Conservation (phyloP, 2,888 invertebrate genomes). For the Cremastinae sp. region DNA sequence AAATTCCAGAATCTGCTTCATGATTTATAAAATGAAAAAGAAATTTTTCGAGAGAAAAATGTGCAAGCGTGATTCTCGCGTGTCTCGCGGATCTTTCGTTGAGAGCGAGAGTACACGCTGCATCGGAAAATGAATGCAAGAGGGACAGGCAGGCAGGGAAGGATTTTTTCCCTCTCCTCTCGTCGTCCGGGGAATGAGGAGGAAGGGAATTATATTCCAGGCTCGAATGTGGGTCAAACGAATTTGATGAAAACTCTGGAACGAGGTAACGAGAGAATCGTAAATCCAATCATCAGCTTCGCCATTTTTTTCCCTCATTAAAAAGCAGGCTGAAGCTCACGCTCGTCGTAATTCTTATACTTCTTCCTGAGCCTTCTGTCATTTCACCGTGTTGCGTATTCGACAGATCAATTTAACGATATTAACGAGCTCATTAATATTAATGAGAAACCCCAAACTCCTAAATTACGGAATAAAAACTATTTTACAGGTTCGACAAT, state of each 20-base stretch:
- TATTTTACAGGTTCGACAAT: not conserved
- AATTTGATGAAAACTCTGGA: conserved; percentile 31
- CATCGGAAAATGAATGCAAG: not conserved
- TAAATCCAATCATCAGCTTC: conserved; percentile 12
- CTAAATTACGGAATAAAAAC: not conserved
- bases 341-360: not conserved
- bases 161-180: not conserved
- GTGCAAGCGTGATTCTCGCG: not conserved
- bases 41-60: too few relatives aligned
- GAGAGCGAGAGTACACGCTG: not conserved
- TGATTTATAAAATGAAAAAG: too few relatives aligned
- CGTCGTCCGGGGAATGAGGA: not conserved
- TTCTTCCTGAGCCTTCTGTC: not conserved
- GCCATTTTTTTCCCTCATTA: not conserved
- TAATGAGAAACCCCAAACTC: too few relatives aligned
- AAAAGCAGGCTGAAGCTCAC: conserved; percentile 27
- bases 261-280: conserved; percentile 30
- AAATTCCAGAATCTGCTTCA: too few relatives aligned
- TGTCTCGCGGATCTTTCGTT: not conserved
- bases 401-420: too few relatives aligned
- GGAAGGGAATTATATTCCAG: not conserved
- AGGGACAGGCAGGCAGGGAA: not conserved
- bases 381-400: not conserved
- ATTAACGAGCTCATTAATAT: too few relatives aligned
- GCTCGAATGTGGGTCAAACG: conserved; percentile 48